Base-by-base conservation (phyloP, 2,888 invertebrate species). In the Caenorhabditis sp. region DNA sequence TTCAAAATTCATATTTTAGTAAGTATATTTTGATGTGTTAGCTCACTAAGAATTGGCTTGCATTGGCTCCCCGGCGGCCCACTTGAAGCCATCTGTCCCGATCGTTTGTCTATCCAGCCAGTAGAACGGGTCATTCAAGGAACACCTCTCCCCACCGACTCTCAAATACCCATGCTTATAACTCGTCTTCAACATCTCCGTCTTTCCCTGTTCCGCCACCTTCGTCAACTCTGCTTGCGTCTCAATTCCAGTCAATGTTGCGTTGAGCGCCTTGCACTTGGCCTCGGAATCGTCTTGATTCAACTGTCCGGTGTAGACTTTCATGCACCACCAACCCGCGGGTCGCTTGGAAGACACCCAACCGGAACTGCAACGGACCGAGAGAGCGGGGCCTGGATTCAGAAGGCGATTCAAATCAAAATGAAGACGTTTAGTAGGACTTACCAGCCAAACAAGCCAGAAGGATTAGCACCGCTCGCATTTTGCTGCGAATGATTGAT, bases 71-170 rank as follows among this genome's bases (percentile, higher is more conserved):
- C 53, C 53, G 9, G 15, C 26, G 15, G 24, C 24, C 53, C 53
- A 53, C 24, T 26, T 53, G 53, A 53, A 53, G 1, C 53, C 53
- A 13, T 26, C 53, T 2, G 22, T 53, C 2, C 53, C 53, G 2
- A 26, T 11, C 3, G 53, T 53, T 26, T 26, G 53, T 53, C 53
- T 24, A 53, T 53, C 53, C 13, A 53, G 11, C 53, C 53, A 53
- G 26, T 53, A 53, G 13, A 53, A 9, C 22, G 53, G 53, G 13
- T 22, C 53, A 13, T 22, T 26, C 24, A 53, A 15, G 1, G 53
- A 53, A 24, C 53, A 53, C 22, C 53, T 15, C 53, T 53, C 24
- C 18, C 53, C 53, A 26, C 53, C 53, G 24, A 53, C 3, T 26
- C 53, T 15, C 53, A 53, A 24, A 2, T 22, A 15, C 4, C 53